A percentile compares a stretch with the other conserved stretches of the same genome.
phyloP scores from a whole-genome alignment of 2,113 vertebrate genomes.

The Laticauda colubrina region DNA sequence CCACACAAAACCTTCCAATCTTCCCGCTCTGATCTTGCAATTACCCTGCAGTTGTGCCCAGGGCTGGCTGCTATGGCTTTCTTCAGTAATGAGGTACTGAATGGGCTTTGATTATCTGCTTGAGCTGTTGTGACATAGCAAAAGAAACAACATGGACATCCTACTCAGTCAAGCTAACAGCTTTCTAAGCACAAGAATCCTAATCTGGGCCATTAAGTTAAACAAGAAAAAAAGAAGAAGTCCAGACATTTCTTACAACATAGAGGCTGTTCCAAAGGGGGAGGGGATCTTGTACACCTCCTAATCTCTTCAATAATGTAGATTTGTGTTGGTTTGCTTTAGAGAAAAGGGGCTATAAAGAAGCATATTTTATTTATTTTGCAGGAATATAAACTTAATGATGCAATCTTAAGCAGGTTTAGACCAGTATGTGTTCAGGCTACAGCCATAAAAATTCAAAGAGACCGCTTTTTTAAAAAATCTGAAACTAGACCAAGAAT shows the following conservation, averaged over 20 bases:
- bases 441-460: background rate
- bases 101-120: conserved; percentile 35
- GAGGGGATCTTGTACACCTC: background rate
- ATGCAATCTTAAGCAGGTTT: background rate
- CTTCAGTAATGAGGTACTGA: conserved; percentile 28
- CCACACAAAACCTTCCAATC: conserved; percentile 7
- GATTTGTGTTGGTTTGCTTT: background rate
- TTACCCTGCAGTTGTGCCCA: conserved; percentile 18
- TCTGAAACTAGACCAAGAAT: background rate
- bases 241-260: background rate
- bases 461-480: background rate
- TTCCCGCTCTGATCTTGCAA: conserved; percentile 21
- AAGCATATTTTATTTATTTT: background rate
- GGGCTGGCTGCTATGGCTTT: conserved; percentile 18
- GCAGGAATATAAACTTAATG: background rate
- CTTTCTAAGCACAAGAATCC: conserved; percentile 8
- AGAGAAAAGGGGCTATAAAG: background rate
- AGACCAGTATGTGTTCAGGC: background rate
- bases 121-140: background rate
- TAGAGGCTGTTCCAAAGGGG: background rate
- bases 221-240: background rate
- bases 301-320: background rate
- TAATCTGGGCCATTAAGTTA: conserved; percentile 6
- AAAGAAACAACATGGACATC: conserved; percentile 10
- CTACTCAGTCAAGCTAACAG: conserved; percentile 1